Conservation (phyloP, 2,888 invertebrate genomes). For the Torymus auratus region DNA sequence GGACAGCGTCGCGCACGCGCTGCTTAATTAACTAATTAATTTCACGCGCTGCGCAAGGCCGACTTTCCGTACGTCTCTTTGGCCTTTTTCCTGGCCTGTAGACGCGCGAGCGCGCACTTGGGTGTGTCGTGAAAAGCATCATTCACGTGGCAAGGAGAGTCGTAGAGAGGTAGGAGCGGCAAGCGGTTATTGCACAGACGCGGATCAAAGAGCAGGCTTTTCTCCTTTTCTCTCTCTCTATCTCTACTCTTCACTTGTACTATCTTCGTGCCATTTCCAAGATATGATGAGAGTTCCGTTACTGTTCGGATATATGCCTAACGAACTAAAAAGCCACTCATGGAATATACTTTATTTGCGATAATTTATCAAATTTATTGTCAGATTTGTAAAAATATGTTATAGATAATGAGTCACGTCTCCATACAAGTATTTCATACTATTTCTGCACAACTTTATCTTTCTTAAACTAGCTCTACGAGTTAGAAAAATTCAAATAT, state of each 20-base stretch:
- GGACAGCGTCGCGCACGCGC: slow-evolving; percentile 64
- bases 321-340: no score
- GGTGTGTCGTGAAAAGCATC: slow-evolving; percentile 3
- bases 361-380: no score
- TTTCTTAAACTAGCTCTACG: no score
- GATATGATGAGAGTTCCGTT: slow-evolving; percentile 12
- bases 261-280: slow-evolving; percentile 11
- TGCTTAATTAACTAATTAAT: slow-evolving; percentile 76
- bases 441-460: no score
- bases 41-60: slow-evolving; percentile 65
- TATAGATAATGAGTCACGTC: no score
- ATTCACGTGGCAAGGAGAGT: not conserved
- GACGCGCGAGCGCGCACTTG: not conserved
- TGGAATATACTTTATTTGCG: no score
- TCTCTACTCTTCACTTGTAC: not conserved
- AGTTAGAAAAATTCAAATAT: no score
- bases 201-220: slow-evolving; percentile 26
- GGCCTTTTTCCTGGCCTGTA: not conserved
- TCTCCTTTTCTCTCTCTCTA: not conserved
- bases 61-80: not conserved
- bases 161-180: not conserved
- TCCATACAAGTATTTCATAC: no score
- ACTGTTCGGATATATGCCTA: slow-evolving; percentile 5
- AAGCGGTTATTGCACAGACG: slow-evolving; percentile 4
- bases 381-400: no score